phyloP scores from a whole-genome alignment of 2,113 vertebrate genomes.

The Gulo gulo region DNA sequence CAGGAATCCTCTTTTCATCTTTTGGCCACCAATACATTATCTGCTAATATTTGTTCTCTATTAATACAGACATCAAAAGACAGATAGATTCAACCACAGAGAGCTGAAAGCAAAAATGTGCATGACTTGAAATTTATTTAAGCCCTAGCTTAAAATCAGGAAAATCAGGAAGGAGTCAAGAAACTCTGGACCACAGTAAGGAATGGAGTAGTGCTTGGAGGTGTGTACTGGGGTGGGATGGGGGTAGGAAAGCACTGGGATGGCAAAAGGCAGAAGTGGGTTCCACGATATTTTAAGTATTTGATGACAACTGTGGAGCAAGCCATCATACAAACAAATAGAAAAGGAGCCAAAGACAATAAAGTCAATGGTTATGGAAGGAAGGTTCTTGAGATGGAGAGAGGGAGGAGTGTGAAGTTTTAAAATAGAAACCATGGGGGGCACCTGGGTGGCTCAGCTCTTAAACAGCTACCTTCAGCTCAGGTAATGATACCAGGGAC shows the following conservation, averaged over 20 bases:
- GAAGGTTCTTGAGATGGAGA: neutral
- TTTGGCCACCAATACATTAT: constrained; percentile 47
- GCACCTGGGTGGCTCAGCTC: too few relatives aligned
- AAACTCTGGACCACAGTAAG: neutral
- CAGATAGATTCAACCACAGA: constrained; percentile 33
- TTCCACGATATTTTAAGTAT: neutral
- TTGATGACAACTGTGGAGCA: neutral
- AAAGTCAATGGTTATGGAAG: neutral
- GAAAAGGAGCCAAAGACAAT: neutral
- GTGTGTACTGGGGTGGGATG: fast-evolving
- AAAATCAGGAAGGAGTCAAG: constrained; percentile 2
- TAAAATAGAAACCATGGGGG: neutral
- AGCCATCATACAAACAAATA: neutral
- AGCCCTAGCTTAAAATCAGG: neutral
- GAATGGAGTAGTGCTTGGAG: fast-evolving
- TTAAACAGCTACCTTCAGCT: too few relatives aligned
- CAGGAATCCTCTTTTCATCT: constrained; percentile 51
- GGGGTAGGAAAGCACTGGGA: fast-evolving
- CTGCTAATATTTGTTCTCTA: constrained; percentile 67
- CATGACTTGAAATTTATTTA: constrained; percentile 28
- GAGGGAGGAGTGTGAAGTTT: neutral
- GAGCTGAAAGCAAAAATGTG: neutral
- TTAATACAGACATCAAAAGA: constrained; percentile 65
- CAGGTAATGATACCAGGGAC: neutral
- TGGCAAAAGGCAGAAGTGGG: neutral